phyloP scores from a whole-genome alignment of 2,797 vertebrate genomes.

The Bufotes viridis region DNA sequence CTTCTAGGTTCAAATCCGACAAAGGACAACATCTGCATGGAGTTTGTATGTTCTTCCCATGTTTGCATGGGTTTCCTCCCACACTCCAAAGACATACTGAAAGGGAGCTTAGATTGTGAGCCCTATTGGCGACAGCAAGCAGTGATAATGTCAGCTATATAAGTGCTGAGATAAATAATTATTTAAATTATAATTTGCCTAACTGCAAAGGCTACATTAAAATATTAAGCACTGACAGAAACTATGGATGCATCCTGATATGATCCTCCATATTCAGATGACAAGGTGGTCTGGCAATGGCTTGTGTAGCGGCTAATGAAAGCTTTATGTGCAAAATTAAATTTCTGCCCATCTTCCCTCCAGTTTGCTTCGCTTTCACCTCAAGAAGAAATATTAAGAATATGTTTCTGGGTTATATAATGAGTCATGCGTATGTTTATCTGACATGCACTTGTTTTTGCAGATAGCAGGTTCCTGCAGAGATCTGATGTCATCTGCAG shows the following conservation, averaged over 20 bases:
- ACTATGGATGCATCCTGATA: neutral
- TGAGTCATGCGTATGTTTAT: neutral
- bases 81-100: no score
- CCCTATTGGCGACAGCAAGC: no score
- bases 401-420: neutral
- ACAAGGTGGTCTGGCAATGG: neutral
- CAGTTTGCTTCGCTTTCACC: neutral
- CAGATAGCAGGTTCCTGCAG: conserved; percentile 27
- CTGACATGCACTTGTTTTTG: conserved; percentile 5
- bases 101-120: no score
- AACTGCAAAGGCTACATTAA: neutral
- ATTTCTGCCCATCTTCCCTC: neutral
- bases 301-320: no score
- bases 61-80: no score
- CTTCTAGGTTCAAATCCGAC: no score
- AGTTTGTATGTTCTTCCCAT: no score
- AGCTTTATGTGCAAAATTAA: neutral
- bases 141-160: no score
- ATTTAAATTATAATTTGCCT: no score
- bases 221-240: neutral
- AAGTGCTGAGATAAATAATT: no score
- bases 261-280: neutral
- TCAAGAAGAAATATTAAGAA: no score
- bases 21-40: no score
- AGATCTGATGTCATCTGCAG: conserved; percentile 38